A percentile compares a stretch with the other conserved stretches of the same genome.
These are phyloP conservation scores for Zosterops hypoxanthus DNA, from an alignment of 2,113 vertebrate genomes.

Conservation along the genomic window DNA sequence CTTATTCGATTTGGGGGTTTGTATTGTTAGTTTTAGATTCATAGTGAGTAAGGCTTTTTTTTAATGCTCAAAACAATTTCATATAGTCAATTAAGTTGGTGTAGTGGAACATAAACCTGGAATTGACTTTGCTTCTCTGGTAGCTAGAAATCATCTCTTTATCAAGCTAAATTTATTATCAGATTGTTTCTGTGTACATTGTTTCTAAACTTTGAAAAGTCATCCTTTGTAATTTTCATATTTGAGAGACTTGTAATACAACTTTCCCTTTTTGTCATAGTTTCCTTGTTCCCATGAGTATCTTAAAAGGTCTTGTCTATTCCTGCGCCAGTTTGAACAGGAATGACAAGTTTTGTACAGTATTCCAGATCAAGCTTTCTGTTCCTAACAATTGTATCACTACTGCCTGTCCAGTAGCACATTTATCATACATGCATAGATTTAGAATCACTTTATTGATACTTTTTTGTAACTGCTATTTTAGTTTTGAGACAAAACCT, in stretches of 20 bases:
- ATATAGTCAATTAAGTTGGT: not conserved
- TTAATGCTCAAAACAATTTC: not conserved
- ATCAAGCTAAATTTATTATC: not conserved
- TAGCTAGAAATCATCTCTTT: not conserved
- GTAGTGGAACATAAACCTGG: not conserved
- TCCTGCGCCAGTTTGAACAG: not conserved
- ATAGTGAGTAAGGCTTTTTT: not conserved
- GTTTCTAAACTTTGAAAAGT: not conserved
- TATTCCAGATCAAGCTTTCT: not conserved
- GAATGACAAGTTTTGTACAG: not conserved
- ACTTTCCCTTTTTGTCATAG: fast-evolving
- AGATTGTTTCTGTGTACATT: not conserved
- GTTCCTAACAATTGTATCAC: not conserved
- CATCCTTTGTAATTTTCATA: not conserved
- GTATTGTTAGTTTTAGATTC: not conserved
- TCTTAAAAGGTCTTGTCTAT: not conserved
- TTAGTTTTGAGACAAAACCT: not conserved
- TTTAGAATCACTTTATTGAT: not conserved
- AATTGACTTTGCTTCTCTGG: not conserved
- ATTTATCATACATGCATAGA: fast-evolving
- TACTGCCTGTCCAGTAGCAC: not conserved
- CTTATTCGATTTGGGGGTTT: not conserved
- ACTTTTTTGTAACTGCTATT: not conserved
- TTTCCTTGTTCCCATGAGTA: not conserved
- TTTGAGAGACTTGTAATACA: not conserved